Evolutionary conservation across 2,797 vertebrate species (phyloP).

Genomic region (Platyrinchus mystaceus): DNA sequence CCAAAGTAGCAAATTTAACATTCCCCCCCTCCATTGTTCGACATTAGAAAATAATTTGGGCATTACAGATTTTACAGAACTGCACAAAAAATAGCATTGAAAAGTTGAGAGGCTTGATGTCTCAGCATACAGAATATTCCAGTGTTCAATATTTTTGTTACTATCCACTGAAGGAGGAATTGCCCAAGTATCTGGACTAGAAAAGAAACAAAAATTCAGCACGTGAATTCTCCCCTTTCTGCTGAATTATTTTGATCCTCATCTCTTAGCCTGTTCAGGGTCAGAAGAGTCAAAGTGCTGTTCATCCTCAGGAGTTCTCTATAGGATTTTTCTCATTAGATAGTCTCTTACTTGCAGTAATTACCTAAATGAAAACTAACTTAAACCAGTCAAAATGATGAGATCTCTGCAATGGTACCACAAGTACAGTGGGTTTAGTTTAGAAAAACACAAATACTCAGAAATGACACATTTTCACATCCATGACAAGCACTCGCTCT

Average conservation of each 20-base stretch:
- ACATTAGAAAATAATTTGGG: background rate
- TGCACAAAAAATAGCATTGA: background rate
- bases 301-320: background rate
- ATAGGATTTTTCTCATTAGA: background rate
- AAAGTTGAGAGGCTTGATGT: background rate
- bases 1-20: background rate
- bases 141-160: background rate
- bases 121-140: background rate
- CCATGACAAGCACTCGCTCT: background rate
- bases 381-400: background rate
- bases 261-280: background rate
- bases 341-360: background rate
- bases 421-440: background rate
- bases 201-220: background rate
- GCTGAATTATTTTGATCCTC: background rate
- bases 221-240: background rate
- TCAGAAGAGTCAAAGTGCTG: background rate
- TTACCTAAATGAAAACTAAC: background rate
- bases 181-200: background rate
- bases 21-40: background rate
- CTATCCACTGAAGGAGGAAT: background rate
- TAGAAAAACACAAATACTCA: background rate
- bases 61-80: background rate
- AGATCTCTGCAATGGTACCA: background rate
- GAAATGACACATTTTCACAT: background rate